Conservation (phyloP, 2,797 vertebrate genomes). For the Gymnoscopelus microlampas region DNA sequence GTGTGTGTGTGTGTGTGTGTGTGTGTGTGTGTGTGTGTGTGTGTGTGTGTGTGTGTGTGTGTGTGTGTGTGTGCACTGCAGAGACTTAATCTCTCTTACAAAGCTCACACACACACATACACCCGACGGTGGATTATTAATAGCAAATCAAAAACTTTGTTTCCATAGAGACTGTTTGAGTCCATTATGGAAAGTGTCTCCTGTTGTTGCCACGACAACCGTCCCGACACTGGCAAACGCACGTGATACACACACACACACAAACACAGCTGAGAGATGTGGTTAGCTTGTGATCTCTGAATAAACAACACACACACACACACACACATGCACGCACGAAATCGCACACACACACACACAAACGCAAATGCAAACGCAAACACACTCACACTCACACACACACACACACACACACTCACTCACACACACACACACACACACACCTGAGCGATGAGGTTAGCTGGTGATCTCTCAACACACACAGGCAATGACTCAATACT, state of each 20-base stretch:
- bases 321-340: conserved; percentile 2
- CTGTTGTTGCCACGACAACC: conserved; percentile 87
- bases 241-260: conserved; percentile 47
- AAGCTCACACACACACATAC: conserved; percentile 62
- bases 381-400: no score
- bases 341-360: no score
- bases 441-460: no score
- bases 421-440: no score
- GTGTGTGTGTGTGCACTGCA: conserved; percentile 5
- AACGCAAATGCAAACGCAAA: no score
- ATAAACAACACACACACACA: conserved; percentile 56
- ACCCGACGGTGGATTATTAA: conserved; percentile 80
- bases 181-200: conserved; percentile 86
- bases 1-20: conserved; percentile 2
- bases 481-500: no score
- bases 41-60: not conserved
- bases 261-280: conserved; percentile 67
- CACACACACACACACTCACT: no score
- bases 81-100: conserved; percentile 55
- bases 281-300: conserved; percentile 70
- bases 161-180: conserved; percentile 87
- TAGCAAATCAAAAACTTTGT: conserved; percentile 88
- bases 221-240: conserved; percentile 79
- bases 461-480: no score
- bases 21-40: not conserved